Conservation (phyloP, 2,888 invertebrate genomes). For the Endotricha flammealis region DNA sequence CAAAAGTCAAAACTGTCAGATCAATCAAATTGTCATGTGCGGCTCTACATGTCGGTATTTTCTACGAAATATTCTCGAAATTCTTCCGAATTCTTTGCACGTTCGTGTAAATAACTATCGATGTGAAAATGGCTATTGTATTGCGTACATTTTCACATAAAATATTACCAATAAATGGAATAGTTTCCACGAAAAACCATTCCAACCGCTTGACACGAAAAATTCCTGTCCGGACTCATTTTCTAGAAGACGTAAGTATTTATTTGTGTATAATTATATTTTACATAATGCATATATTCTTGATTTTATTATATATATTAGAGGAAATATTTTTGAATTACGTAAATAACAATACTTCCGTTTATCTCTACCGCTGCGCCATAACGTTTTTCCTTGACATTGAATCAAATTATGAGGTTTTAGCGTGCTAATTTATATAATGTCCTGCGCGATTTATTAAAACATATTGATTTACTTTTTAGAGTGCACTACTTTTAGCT, state of each 20-base stretch:
- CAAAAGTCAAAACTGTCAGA: conserved; percentile 35
- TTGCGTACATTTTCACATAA: conserved; percentile 77
- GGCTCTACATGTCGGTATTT: conserved; percentile 44
- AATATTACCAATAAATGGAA: conserved; percentile 71
- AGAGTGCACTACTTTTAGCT: too few relatives aligned
- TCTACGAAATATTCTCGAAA: conserved; percentile 47
- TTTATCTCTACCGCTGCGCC: too few relatives aligned
- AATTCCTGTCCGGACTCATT: conserved; percentile 64
- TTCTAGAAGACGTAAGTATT: conserved; percentile 75
- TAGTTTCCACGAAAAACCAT: conserved; percentile 74
- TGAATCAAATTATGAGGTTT: conserved; percentile 47
- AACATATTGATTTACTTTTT: too few relatives aligned
- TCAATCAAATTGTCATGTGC: conserved; percentile 36
- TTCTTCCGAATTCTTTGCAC: conserved; percentile 30
- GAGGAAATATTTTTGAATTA: too few relatives aligned
- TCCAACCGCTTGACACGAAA: conserved; percentile 71
- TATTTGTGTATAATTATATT: conserved; percentile 5
- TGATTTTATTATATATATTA: too few relatives aligned
- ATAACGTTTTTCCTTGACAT: conserved; percentile 41
- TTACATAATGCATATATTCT: too few relatives aligned
- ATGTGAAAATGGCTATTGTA: conserved; percentile 75
- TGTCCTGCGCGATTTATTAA: conserved; percentile 8
- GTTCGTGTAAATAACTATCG: conserved; percentile 29
- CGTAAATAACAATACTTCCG: too few relatives aligned
- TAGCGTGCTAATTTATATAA: conserved; percentile 9